Conservation (phyloP, 2,797 vertebrate species). For the Cephalopachus bancanus region DNA sequence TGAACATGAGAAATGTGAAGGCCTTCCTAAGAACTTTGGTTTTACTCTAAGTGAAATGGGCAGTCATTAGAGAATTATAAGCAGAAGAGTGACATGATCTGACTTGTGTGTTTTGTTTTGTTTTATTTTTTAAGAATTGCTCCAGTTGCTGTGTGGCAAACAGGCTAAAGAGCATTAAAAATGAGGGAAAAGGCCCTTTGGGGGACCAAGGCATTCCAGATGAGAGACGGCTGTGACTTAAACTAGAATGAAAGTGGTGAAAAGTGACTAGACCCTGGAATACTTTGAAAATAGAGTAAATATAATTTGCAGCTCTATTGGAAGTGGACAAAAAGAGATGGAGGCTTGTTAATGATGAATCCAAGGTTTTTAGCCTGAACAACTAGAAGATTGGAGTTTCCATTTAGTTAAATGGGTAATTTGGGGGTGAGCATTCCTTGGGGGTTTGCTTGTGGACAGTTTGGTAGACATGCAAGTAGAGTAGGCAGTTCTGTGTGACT, state of each 20-base stretch:
- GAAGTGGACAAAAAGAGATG: not conserved
- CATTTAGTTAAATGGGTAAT: not conserved
- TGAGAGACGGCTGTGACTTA: not conserved
- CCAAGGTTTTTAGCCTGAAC: not conserved
- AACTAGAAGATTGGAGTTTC: not conserved
- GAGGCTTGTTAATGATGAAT: not conserved
- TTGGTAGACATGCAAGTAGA: not conserved
- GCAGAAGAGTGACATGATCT: not conserved
- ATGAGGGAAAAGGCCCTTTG: not conserved
- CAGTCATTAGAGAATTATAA: not conserved
- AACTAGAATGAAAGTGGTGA: not conserved
- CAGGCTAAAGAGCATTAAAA: not conserved
- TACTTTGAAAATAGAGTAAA: not conserved
- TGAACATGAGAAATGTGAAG: not conserved
- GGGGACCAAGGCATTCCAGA: not conserved
- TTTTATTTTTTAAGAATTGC: not conserved
- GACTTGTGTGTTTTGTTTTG: not conserved
- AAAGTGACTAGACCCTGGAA: not conserved
- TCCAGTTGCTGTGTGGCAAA: not conserved
- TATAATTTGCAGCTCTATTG: not conserved
- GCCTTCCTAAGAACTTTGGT: not conserved
- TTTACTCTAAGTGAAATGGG: not conserved
- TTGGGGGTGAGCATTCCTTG: not conserved
- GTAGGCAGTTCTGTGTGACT: not conserved
- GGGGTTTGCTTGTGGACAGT: not conserved